Evolutionary conservation across 2,113 vertebrate genomes (phyloP).

Genomic region (Lathamus discolor): DNA sequence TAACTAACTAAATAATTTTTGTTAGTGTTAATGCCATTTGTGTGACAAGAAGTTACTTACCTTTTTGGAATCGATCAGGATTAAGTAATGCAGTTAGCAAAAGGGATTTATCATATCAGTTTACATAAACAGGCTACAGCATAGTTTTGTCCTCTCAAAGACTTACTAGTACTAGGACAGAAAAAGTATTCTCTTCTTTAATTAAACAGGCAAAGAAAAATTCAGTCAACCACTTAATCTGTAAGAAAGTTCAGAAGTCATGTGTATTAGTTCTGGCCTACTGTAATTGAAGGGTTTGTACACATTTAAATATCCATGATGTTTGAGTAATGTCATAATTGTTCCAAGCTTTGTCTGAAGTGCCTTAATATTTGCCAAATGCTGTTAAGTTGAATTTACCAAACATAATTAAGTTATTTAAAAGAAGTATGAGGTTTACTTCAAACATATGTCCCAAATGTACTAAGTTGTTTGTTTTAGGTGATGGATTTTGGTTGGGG

Average conservation of each 20-base stretch:
- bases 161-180: neutral
- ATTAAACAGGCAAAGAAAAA: neutral
- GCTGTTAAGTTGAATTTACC: neutral
- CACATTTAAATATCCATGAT: neutral
- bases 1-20: conserved; percentile 3
- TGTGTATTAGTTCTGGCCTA: neutral
- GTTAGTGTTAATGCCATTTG: conserved; percentile 7
- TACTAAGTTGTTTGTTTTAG: neutral
- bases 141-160: neutral
- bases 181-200: neutral
- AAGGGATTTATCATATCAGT: neutral
- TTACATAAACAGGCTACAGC: neutral
- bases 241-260: neutral
- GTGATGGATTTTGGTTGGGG: neutral
- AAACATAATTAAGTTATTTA: neutral
- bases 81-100: neutral
- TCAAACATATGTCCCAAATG: neutral
- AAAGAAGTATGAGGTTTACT: neutral
- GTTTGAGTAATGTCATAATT: neutral
- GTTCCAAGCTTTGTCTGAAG: neutral
- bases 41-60: neutral
- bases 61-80: neutral
- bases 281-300: neutral
- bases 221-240: neutral
- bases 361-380: neutral